Evolutionary conservation across 2,888 invertebrate species (phyloP).

Genomic region (Entomobrya proxima): DNA sequence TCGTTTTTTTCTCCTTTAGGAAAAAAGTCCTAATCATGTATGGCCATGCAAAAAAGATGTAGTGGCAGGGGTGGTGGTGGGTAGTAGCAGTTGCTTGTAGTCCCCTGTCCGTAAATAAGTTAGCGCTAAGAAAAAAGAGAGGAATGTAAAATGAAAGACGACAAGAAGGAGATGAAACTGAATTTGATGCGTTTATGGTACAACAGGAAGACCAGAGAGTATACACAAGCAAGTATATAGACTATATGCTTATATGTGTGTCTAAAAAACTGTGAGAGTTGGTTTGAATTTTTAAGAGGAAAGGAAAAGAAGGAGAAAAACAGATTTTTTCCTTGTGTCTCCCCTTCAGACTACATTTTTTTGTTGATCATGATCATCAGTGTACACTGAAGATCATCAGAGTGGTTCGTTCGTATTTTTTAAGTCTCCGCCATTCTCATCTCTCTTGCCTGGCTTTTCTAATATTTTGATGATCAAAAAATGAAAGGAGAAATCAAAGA

Average conservation of each 20-base stretch:
- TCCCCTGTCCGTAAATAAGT: neutral
- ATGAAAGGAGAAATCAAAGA: slow-evolving; percentile 8
- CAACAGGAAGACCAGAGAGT: neutral
- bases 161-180: neutral
- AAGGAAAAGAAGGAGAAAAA: slow-evolving; percentile 5
- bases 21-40: slow-evolving; percentile 36
- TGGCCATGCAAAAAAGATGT: neutral
- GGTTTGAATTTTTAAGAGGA: slow-evolving; percentile 35
- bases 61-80: neutral
- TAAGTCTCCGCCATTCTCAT: neutral
- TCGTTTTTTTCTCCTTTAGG: neutral
- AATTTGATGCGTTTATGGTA: neutral
- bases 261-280: neutral
- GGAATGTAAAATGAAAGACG: neutral
- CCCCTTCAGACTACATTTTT: neutral
- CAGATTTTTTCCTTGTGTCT: neutral
- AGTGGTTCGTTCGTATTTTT: slow-evolving; percentile 5
- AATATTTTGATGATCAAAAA: neutral
- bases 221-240: neutral
- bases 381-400: neutral
- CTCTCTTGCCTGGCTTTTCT: neutral
- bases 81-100: no score
- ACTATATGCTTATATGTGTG: neutral
- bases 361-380: slow-evolving; percentile 17
- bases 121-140: neutral